Base-by-base conservation (phyloP, 2,888 invertebrate species). In the Odontomyia ornata region DNA sequence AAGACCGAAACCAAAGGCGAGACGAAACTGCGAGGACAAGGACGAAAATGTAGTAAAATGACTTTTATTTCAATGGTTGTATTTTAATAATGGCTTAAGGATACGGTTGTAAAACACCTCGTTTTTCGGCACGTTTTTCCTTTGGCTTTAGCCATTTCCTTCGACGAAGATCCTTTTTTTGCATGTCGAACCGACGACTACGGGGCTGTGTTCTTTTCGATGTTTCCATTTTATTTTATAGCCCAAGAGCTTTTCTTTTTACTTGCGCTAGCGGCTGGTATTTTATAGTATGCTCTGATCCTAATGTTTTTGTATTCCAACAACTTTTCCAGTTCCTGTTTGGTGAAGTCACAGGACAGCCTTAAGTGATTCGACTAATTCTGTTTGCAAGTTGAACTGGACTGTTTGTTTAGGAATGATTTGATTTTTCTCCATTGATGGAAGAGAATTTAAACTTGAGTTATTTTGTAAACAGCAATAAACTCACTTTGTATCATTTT, bases 61-160 rank as follows among this genome's bases (percentile, higher is more conserved):
- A 57, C 36, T 73, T 57, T 73, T 73, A 73, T 73, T 57, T 36
- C 60, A 60, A 73, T 57, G 73, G 73, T 36, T 60, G 73, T 73
- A 73, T 73, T 73, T 73, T 78, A 78, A 69, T 76, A 71, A 67
- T 56, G 76, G 64, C 69, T 76, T 57, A 73, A 73, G 73, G 73
- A 73, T 60, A 73, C 73, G 73, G 78, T 64, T 78, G 78, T 78
- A 78, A 78, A 78, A 78, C 78, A 78, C 78, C 78, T 78, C 78
- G 72, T 78, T 78, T 75, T 76, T 73, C 60, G 73, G 43, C 73
- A 73, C 73, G 57, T 73, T 73, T 60, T 60, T 28, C 36, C 30
- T 23, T 73, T 30, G 52, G 25, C 60, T 13, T 72, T 28, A 57
- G 73, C 60, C 23, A 73, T 57, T 57, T 30, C n/a, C 60, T 18